phyloP scores from a whole-genome alignment of 2,888 invertebrate species.

The Exephanes ischioxanthus region DNA sequence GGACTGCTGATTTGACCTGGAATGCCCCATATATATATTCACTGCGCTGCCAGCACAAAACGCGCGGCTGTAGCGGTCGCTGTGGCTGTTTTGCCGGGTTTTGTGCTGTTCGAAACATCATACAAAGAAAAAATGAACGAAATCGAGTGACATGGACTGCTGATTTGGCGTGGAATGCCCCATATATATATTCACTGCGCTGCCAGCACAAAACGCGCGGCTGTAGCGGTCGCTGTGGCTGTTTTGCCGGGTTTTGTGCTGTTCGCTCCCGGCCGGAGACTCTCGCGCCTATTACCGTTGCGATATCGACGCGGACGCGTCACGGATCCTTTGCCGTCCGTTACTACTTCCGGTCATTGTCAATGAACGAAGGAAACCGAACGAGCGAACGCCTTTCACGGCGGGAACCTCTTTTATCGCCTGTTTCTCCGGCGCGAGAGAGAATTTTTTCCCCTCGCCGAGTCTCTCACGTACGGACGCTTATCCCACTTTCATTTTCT shows the following conservation, averaged over 20 bases:
- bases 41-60: too few relatives aligned
- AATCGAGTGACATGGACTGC: too few relatives aligned
- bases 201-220: too few relatives aligned
- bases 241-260: constrained; percentile 2
- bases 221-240: constrained; percentile 13
- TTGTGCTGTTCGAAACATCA: background rate
- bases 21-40: too few relatives aligned
- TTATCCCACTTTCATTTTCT: constrained; percentile 1
- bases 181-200: too few relatives aligned
- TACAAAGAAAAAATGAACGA: too few relatives aligned
- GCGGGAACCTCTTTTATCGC: constrained; percentile 40
- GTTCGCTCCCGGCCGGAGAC: background rate
- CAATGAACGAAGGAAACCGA: constrained; percentile 58
- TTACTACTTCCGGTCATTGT: constrained; percentile 68
- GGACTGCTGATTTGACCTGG: too few relatives aligned
- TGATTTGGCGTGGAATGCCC: too few relatives aligned
- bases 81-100: constrained; percentile 4
- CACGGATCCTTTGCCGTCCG: constrained; percentile 56
- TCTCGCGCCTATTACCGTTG: constrained; percentile 39
- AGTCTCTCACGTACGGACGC: constrained; percentile 5
- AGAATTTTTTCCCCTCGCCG: background rate
- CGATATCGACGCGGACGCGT: constrained; percentile 58
- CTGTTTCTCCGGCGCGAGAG: background rate
- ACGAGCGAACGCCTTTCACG: constrained; percentile 64
- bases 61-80: background rate